Conservation (phyloP, 1,140 invertebrate species). For the Diploscapter pachys region DNA sequence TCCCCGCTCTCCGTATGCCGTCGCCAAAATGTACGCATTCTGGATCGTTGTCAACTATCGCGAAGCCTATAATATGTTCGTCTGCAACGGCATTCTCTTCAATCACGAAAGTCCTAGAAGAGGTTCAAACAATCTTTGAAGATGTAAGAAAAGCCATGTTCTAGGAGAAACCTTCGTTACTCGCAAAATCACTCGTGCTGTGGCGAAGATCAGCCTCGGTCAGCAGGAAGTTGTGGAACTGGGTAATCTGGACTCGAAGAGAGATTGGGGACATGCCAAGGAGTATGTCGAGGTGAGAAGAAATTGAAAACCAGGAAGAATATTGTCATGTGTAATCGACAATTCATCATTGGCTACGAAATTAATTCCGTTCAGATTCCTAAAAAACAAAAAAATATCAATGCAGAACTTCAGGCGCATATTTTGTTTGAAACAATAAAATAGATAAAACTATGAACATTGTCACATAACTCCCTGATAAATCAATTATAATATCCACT, state of each 20-base stretch:
- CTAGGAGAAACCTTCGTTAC: constrained; percentile 93
- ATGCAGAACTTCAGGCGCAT: no score
- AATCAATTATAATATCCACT: no score
- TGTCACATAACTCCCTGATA: no score
- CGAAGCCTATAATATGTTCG: constrained; percentile 95
- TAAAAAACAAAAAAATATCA: no score
- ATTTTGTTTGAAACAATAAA: no score
- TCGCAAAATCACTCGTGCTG: constrained; percentile 91
- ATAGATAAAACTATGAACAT: no score
- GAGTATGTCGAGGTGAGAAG: constrained; percentile 87
- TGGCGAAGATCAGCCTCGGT: constrained; percentile 89
- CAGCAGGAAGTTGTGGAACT: constrained; percentile 82
- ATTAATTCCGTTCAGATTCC: no score
- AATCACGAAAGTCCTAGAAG: constrained; percentile 97
- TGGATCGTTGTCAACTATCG: constrained; percentile 98
- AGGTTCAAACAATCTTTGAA: constrained; percentile 62
- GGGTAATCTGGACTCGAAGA: constrained; percentile 88
- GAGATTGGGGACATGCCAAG: constrained; percentile 98
- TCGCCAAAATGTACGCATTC: constrained; percentile 95
- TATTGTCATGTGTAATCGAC: no score
- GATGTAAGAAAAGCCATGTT: constrained; percentile 9
- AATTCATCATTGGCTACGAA: no score
- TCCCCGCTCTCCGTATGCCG: constrained; percentile 95
- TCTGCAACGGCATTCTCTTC: constrained; percentile 96
- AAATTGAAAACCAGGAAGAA: no score